Conservation (phyloP, 2,797 vertebrate species). For the Epinephelus coioides region DNA sequence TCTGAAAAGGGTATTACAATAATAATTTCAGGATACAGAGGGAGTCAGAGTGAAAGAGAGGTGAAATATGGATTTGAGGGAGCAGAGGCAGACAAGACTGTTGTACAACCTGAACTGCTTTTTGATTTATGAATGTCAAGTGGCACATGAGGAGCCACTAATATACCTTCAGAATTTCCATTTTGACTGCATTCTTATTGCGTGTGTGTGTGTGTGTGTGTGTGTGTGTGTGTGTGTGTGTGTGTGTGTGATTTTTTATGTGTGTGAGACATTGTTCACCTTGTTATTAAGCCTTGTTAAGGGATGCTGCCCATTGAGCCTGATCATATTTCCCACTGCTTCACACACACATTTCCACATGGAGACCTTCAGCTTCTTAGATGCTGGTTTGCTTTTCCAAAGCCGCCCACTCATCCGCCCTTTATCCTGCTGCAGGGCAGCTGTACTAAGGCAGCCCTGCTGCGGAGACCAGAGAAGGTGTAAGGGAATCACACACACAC, state of each 20-base stretch:
- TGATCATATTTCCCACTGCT: slow-evolving; percentile 40
- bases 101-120: slow-evolving; percentile 9
- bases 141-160: background rate
- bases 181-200: background rate
- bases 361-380: slow-evolving; percentile 52
- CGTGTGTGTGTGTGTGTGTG: background rate
- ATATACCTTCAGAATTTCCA: background rate
- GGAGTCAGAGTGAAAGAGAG: background rate
- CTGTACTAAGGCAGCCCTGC: slow-evolving; percentile 61
- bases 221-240: background rate
- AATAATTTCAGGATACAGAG: slow-evolving; percentile 7
- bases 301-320: slow-evolving; percentile 36
- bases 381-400: slow-evolving; percentile 67
- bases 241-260: background rate
- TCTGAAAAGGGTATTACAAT: slow-evolving; percentile 35
- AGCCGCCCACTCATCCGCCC: slow-evolving; percentile 71
- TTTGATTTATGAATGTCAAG: slow-evolving; percentile 38
- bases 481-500: slow-evolving; percentile 29
- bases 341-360: slow-evolving; percentile 30
- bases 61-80: slow-evolving; percentile 15
- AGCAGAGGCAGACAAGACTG: background rate
- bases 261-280: slow-evolving; percentile 13
- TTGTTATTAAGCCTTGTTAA: slow-evolving; percentile 52
- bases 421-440: slow-evolving; percentile 69
- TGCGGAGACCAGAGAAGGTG: slow-evolving; percentile 64